A percentile compares a stretch with the other conserved stretches of the same genome.
phyloP scores from a whole-genome alignment of 2,797 vertebrate genomes.

The Geotrypetes seraphini region DNA sequence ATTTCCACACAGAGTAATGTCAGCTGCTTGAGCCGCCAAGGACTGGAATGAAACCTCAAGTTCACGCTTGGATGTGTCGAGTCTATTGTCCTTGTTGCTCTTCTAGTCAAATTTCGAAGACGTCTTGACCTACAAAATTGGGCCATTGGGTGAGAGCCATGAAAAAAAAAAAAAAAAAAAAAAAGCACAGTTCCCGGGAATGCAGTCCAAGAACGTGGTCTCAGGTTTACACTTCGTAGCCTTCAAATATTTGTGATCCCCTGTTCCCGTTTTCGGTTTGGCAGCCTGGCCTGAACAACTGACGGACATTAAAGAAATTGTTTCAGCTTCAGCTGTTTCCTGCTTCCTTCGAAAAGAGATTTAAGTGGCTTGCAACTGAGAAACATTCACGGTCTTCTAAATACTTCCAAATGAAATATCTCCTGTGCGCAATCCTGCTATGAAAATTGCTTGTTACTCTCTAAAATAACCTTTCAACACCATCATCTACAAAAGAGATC shows the following conservation, averaged over 20 bases:
- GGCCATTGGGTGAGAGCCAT: neutral
- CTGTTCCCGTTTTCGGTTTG: conserved; percentile 26
- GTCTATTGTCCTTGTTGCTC: no score
- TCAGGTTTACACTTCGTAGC: conserved; percentile 27
- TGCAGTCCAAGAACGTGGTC: conserved; percentile 3
- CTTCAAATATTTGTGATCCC: conserved; percentile 15
- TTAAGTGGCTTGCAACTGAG: conserved; percentile 44
- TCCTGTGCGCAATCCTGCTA: conserved; percentile 28
- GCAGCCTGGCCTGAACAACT: conserved; percentile 14
- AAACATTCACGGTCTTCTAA: conserved; percentile 22
- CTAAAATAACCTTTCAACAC: conserved; percentile 32
- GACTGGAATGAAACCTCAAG: no score
- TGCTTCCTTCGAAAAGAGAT: conserved; percentile 45
- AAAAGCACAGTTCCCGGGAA: conserved; percentile 1
- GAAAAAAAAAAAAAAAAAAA: neutral
- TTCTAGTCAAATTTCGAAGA: no score
- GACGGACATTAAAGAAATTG: conserved; percentile 30
- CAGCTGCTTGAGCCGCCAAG: no score
- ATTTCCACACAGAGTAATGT: no score
- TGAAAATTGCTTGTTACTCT: conserved; percentile 35
- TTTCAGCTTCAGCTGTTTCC: conserved; percentile 51
- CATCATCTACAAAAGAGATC: conserved; percentile 35
- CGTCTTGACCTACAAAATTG: no score
- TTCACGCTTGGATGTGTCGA: no score
- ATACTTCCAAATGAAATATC: conserved; percentile 43